Evolutionary conservation across 2,888 invertebrate genomes (phyloP).

Genomic region (Phalangium opilio): DNA sequence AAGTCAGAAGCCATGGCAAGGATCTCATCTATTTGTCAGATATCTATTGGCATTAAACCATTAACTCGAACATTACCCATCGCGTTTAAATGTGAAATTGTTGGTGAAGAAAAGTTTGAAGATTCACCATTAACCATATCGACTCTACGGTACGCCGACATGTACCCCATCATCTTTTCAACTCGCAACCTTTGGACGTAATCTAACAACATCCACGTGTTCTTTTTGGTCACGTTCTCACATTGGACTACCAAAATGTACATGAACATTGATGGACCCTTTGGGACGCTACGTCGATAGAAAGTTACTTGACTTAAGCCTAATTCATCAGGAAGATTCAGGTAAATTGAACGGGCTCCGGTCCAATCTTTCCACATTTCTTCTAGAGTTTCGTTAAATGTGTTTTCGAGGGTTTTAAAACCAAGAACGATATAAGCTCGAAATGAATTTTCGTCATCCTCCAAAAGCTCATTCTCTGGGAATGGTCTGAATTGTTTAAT

Average conservation of each 20-base stretch:
- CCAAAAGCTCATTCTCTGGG: conserved; percentile 2
- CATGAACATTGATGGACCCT: conserved; percentile 31
- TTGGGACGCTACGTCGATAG: conserved; percentile 29
- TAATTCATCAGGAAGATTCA: conserved; percentile 32
- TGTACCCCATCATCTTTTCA: conserved; percentile 32
- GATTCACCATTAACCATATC: conserved; percentile 6
- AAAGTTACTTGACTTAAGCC: conserved; percentile 32
- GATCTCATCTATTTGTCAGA: conserved; percentile 1
- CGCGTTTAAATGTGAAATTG: conserved; percentile 11
- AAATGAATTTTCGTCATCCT: no score
- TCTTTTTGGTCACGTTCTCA: conserved; percentile 25
- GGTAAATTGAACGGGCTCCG: conserved; percentile 32
- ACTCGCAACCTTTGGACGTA: conserved; percentile 33
- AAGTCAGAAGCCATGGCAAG: neutral
- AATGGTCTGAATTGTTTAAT: conserved; percentile 8
- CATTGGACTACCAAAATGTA: conserved; percentile 34
- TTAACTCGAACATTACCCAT: neutral
- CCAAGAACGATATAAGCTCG: conserved; percentile 18
- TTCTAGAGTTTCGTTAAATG: conserved; percentile 28
- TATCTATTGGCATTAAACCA: neutral
- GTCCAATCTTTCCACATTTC: conserved; percentile 37
- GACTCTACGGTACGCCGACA: conserved; percentile 33
- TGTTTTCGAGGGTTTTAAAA: conserved; percentile 31
- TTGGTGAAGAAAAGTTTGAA: conserved; percentile 12
- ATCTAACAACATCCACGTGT: conserved; percentile 29